Conservation (phyloP, 1,140 invertebrate species). For the Macrocentrus cingulum region DNA sequence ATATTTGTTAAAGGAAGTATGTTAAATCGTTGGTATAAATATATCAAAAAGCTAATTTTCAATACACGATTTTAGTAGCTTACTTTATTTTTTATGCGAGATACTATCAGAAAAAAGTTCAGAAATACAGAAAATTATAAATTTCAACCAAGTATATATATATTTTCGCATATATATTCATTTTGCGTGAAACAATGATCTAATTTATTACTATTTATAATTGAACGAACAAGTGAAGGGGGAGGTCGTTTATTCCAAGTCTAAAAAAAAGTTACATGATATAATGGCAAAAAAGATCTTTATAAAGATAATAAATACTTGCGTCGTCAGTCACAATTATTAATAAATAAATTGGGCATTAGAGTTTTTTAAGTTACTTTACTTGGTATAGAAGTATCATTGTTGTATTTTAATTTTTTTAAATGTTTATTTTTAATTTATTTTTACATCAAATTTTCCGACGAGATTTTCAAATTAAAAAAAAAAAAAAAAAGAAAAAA, state of each 20-base stretch:
- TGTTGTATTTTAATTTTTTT: neutral
- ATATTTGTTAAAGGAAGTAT: constrained; percentile 32
- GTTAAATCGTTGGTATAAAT: constrained; percentile 47
- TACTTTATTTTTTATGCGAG: constrained; percentile 13
- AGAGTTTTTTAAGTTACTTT: constrained; percentile 11
- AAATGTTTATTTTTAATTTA: constrained; percentile 11
- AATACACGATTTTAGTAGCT: constrained; percentile 28
- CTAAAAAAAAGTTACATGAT: too few species aligned
- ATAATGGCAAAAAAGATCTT: too few species aligned
- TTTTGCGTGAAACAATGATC: too few species aligned
- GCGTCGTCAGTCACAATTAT: neutral
- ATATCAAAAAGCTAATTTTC: constrained; percentile 42
- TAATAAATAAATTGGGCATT: constrained; percentile 11
- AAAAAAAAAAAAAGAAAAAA: constrained; percentile 17
- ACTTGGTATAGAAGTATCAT: neutral
- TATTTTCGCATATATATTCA: too few species aligned
- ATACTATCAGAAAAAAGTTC: too few species aligned
- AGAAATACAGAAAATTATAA: too few species aligned
- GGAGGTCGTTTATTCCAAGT: too few species aligned
- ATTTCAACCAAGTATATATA: too few species aligned
- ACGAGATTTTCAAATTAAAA: constrained; percentile 1
- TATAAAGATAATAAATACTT: neutral
- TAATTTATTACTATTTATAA: too few species aligned
- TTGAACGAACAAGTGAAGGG: too few species aligned
- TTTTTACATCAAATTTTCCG: constrained; percentile 21